Evolutionary conservation across 2,888 invertebrate species (phyloP).

Genomic region (Epirrita christyi): DNA sequence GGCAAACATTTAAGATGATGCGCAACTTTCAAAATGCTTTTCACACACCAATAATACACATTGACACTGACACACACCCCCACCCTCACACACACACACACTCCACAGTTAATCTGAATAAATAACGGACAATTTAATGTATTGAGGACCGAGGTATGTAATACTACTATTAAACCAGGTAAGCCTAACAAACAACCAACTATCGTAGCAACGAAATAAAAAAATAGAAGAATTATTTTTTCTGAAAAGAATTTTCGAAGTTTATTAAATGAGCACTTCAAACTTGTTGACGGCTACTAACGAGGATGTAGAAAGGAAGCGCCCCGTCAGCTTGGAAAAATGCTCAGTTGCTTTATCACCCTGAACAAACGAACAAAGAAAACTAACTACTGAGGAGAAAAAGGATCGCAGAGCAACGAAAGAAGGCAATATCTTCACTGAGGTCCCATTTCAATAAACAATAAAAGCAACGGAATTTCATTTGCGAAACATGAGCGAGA

Average conservation of each 20-base stretch:
- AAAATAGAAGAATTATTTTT: conserved; percentile 3
- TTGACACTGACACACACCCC: too few relatives aligned
- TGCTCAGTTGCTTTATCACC: conserved; percentile 38
- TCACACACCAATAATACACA: too few relatives aligned
- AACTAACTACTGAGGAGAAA: conserved; percentile 17
- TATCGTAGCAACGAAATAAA: not conserved
- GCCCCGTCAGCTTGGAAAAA: conserved; percentile 38
- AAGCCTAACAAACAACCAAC: conserved; percentile 13
- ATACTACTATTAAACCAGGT: too few relatives aligned
- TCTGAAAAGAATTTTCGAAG: conserved; percentile 15
- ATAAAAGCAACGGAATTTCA: conserved; percentile 38
- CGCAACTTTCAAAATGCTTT: too few relatives aligned
- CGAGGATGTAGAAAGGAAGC: conserved; percentile 40
- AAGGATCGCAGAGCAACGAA: conserved; percentile 2
- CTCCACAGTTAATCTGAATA: too few relatives aligned
- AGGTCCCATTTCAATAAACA: conserved; percentile 34
- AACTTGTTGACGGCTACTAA: conserved; percentile 41
- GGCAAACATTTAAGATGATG: too few relatives aligned
- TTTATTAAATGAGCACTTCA: conserved; percentile 42
- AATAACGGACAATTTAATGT: too few relatives aligned
- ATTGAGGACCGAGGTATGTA: too few relatives aligned
- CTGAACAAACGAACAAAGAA: conserved; percentile 8
- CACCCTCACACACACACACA: too few relatives aligned
- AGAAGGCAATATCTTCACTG: conserved; percentile 14
- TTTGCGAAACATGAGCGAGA: conserved; percentile 36